A percentile compares a stretch with the other conserved stretches of the same genome.
These are phyloP conservation scores for Protophormia terraenovae DNA, from an alignment of 2,888 invertebrate species.

Conservation along the genomic window DNA sequence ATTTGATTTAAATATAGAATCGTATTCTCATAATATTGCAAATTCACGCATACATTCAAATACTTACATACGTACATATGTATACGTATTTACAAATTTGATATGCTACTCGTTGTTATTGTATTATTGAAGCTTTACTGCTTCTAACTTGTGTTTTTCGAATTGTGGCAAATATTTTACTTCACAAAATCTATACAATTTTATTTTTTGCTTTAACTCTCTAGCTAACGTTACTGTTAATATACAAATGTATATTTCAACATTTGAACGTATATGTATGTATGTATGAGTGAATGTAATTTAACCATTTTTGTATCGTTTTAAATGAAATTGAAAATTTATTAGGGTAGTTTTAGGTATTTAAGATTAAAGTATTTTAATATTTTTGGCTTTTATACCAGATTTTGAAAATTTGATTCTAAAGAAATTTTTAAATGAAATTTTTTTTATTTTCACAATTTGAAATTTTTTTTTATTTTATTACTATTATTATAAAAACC, in stretches of 20 bases:
- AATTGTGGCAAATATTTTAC: conserved; percentile 39
- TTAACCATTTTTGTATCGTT: background rate
- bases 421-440: too few relatives aligned
- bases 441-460: too few relatives aligned
- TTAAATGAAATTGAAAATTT: background rate
- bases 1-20: background rate
- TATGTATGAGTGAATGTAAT: background rate
- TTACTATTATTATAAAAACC: too few relatives aligned
- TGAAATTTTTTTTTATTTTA: too few relatives aligned
- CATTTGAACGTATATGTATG: background rate
- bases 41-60: conserved; percentile 1
- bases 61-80: too few relatives aligned
- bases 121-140: conserved; percentile 13
- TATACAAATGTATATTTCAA: background rate
- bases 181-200: background rate
- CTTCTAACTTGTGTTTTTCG: conserved; percentile 12
- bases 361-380: background rate
- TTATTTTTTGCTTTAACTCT: background rate
- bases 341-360: background rate
- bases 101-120: conserved; percentile 36
- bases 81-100: conserved; percentile 52
- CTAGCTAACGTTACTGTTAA: background rate
- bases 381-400: too few relatives aligned
- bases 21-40: conserved; percentile 17
- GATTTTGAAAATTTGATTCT: too few relatives aligned